These are phyloP conservation scores for Threskiornis aethiopicus DNA, from an alignment of 2,797 vertebrate genomes.

Conservation along the genomic window DNA sequence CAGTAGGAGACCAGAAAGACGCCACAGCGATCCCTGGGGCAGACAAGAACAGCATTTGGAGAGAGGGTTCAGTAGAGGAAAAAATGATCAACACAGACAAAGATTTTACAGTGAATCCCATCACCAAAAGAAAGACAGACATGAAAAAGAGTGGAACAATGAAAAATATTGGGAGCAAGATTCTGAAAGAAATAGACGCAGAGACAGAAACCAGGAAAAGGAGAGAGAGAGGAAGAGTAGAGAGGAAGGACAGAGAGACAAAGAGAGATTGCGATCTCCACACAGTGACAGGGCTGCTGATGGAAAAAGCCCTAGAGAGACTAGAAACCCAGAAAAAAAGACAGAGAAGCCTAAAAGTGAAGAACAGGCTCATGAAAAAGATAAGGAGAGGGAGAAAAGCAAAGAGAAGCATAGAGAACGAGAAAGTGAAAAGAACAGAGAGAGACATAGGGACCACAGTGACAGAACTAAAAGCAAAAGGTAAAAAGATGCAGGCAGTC, in stretches of 20 bases:
- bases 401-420: constrained; percentile 78
- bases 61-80: constrained; percentile 79
- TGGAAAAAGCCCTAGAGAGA: constrained; percentile 77
- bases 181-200: constrained; percentile 80
- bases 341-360: constrained; percentile 80
- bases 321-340: constrained; percentile 82
- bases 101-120: constrained; percentile 85
- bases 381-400: constrained; percentile 76
- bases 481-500: constrained; percentile 70
- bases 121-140: constrained; percentile 86
- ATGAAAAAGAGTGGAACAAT: constrained; percentile 80
- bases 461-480: constrained; percentile 81
- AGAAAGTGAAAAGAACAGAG: constrained; percentile 84
- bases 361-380: constrained; percentile 79
- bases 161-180: constrained; percentile 80
- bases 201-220: constrained; percentile 79
- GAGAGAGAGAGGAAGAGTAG: constrained; percentile 79
- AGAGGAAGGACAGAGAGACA: constrained; percentile 80
- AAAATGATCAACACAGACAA: constrained; percentile 82
- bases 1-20: constrained; percentile 82
- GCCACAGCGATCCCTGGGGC: constrained; percentile 88
- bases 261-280: constrained; percentile 73
- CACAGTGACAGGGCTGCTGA: constrained; percentile 79
- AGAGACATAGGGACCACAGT: constrained; percentile 80
- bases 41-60: constrained; percentile 80